These are phyloP conservation scores for Cryptosula pallasiana DNA, from an alignment of 2,888 invertebrate species.

Conservation along the genomic window DNA sequence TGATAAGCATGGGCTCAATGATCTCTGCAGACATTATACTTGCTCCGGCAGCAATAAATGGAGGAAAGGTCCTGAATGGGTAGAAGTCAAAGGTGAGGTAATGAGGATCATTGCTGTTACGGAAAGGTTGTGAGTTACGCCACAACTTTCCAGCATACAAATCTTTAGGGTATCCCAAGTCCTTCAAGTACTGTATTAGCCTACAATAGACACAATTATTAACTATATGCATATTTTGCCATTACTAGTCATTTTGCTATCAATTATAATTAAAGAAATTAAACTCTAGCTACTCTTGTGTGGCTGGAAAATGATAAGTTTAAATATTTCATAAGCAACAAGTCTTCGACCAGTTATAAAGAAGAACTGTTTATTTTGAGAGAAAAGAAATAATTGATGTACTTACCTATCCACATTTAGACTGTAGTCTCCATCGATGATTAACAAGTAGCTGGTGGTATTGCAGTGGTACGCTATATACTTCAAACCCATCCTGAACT, in stretches of 20 bases:
- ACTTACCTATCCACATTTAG: constrained; percentile 15
- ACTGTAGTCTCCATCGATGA: constrained; percentile 21
- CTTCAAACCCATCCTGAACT: background rate
- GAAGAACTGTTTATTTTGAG: no score
- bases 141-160: constrained; percentile 15
- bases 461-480: constrained; percentile 5
- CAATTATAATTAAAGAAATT: no score
- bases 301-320: no score
- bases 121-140: background rate
- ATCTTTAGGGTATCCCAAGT: background rate
- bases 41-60: constrained; percentile 18
- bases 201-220: constrained; percentile 21
- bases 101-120: background rate
- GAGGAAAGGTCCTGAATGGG: background rate
- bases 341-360: no score
- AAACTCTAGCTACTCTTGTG: no score
- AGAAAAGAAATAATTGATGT: no score
- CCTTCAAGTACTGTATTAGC: background rate
- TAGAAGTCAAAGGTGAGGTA: constrained; percentile 15
- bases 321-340: no score
- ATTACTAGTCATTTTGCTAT: no score
- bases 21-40: background rate
- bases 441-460: background rate
- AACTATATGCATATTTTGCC: no score
- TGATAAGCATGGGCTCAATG: background rate